Evolutionary conservation across 1,140 invertebrate genomes (phyloP).

Genomic region (Cyclargus thomasi): DNA sequence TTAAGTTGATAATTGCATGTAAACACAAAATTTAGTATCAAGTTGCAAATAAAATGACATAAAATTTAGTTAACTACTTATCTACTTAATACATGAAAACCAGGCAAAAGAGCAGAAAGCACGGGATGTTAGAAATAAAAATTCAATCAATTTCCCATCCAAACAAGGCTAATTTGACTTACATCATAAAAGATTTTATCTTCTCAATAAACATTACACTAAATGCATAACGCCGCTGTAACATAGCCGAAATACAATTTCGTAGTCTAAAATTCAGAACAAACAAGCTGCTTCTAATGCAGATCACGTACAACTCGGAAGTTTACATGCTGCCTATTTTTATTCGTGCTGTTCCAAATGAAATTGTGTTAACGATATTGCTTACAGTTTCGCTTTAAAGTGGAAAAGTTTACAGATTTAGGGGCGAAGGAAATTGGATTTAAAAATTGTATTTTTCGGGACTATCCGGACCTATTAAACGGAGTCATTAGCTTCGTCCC

Average conservation of each 20-base stretch:
- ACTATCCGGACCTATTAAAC: slow-evolving; percentile 15
- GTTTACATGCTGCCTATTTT: slow-evolving; percentile 34
- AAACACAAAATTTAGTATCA: too few species aligned
- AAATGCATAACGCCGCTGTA: slow-evolving; percentile 27
- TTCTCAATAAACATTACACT: slow-evolving; percentile 30
- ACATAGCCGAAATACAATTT: slow-evolving; percentile 23
- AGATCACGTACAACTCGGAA: slow-evolving; percentile 32
- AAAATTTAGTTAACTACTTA: too few species aligned
- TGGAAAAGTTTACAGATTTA: slow-evolving; percentile 11
- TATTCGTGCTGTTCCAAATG: slow-evolving; percentile 31
- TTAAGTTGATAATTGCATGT: too few species aligned
- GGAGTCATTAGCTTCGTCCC: background rate
- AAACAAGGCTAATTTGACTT: background rate
- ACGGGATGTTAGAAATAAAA: background rate
- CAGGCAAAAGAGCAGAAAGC: too few species aligned
- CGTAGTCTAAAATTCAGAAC: slow-evolving; percentile 42
- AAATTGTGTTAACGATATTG: slow-evolving; percentile 35
- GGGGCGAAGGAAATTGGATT: slow-evolving; percentile 12
- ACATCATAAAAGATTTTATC: slow-evolving; percentile 13
- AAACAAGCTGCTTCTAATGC: slow-evolving; percentile 35
- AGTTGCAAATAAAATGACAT: too few species aligned
- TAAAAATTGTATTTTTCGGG: slow-evolving; percentile 1
- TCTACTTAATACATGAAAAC: too few species aligned
- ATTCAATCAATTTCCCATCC: background rate
- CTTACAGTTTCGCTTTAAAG: slow-evolving; percentile 21